Evolutionary conservation across 2,888 invertebrate genomes (phyloP).

Genomic region (Portevinia maculata): DNA sequence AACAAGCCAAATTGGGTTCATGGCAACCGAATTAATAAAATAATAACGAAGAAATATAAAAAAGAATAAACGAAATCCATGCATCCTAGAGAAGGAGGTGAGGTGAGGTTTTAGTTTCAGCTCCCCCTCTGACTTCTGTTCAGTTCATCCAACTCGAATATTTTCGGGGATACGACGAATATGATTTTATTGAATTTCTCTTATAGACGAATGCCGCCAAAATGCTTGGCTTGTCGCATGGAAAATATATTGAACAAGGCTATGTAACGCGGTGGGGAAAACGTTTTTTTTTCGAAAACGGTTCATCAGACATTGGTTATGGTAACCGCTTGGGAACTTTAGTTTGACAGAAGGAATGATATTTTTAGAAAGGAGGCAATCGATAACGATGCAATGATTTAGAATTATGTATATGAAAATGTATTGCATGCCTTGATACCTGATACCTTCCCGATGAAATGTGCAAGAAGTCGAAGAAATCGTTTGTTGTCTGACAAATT

Average conservation of each 20-base stretch:
- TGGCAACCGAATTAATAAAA: constrained; percentile 72
- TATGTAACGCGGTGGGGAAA: constrained; percentile 1
- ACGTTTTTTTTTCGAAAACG: constrained; percentile 38
- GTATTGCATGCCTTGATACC: constrained; percentile 25
- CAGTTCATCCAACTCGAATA: constrained; percentile 56
- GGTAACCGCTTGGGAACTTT: constrained; percentile 14
- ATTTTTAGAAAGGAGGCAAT: constrained; percentile 31
- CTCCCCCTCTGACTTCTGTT: background rate
- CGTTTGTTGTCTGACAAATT: background rate
- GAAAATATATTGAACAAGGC: constrained; percentile 43
- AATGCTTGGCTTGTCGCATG: constrained; percentile 44
- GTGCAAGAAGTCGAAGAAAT: background rate
- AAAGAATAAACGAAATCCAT: constrained; percentile 16
- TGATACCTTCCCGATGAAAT: background rate
- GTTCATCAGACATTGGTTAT: constrained; percentile 55
- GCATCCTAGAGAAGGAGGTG: constrained; percentile 45
- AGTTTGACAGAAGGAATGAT: background rate
- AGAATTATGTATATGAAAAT: constrained; percentile 38
- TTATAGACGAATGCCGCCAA: constrained; percentile 54
- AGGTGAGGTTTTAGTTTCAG: constrained; percentile 33
- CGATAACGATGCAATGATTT: constrained; percentile 60
- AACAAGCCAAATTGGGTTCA: constrained; percentile 53
- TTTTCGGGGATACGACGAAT: constrained; percentile 38
- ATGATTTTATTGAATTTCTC: constrained; percentile 69
- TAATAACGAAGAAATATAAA: constrained; percentile 45